These are phyloP conservation scores for Drosophila takahashii DNA, from an alignment of 1,140 invertebrate genomes.

Conservation along the genomic window DNA sequence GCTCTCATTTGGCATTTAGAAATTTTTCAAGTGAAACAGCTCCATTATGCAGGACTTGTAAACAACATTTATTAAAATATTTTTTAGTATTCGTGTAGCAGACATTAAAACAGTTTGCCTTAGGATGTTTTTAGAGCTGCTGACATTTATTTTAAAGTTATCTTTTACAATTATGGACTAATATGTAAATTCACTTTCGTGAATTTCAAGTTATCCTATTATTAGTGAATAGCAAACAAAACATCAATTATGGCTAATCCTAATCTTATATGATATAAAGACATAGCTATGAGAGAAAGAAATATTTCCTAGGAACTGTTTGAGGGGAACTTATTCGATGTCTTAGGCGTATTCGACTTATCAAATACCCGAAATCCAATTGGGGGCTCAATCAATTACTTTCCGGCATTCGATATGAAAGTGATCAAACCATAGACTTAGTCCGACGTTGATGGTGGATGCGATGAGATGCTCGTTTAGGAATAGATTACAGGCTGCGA, in stretches of 20 bases:
- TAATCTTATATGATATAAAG: conserved; percentile 13
- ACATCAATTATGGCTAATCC: conserved; percentile 21
- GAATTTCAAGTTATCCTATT: conserved; percentile 1
- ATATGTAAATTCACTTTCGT: not conserved
- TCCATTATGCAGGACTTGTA: conserved; percentile 16
- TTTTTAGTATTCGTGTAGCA: not conserved
- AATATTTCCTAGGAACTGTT: conserved; percentile 39
- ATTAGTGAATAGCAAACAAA: conserved; percentile 10
- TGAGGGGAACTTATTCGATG: conserved; percentile 29
- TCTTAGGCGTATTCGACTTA: conserved; percentile 28
- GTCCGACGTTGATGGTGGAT: conserved; percentile 3
- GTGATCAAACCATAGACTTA: conserved; percentile 24
- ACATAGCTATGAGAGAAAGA: conserved; percentile 18
- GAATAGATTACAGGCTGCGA: conserved; percentile 1
- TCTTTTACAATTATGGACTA: conserved; percentile 17
- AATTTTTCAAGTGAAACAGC: not conserved
- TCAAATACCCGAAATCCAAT: conserved; percentile 76
- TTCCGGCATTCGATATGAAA: conserved; percentile 62
- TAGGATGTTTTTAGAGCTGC: not conserved
- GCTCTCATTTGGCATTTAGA: not conserved
- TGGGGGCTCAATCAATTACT: conserved; percentile 81
- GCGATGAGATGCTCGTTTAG: conserved; percentile 11
- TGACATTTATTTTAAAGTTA: conserved; percentile 10
- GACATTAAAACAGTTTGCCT: not conserved
- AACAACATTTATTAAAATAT: conserved; percentile 49